Percentiles rank a stretch among this genome's conserved stretches.
phyloP scores from a whole-genome alignment of 1,140 invertebrate genomes.

The Drosophila pectinifera region DNA sequence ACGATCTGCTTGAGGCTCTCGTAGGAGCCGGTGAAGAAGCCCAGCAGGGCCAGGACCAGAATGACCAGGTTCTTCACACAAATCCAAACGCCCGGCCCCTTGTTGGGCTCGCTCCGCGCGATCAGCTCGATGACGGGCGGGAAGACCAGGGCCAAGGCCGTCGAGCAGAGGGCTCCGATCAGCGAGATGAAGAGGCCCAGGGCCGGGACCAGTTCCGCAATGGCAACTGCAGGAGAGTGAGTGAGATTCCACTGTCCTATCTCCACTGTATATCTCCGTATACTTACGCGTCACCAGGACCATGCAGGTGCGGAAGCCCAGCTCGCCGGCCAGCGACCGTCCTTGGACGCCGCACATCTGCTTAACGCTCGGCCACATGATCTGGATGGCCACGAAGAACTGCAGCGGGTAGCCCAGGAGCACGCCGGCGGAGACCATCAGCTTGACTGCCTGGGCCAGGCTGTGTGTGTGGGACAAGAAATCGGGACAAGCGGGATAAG shows the following conservation, averaged over 20 bases:
- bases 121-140: constrained; percentile 95
- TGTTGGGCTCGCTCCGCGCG: constrained; percentile 86
- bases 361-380: constrained; percentile 86
- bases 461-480: constrained; percentile 70
- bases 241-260: neutral
- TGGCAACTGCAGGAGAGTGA: constrained; percentile 87
- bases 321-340: constrained; percentile 86
- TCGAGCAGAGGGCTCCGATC: constrained; percentile 94
- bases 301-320: constrained; percentile 87
- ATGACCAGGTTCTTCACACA: constrained; percentile 88
- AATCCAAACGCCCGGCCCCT: constrained; percentile 84
- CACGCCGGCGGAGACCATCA: constrained; percentile 91
- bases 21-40: constrained; percentile 91
- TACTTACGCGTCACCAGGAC: constrained; percentile 91
- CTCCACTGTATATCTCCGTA: too few relatives aligned
- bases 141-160: constrained; percentile 94
- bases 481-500: neutral
- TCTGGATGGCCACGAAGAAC: constrained; percentile 92
- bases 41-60: constrained; percentile 88
- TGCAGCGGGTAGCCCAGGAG: constrained; percentile 92
- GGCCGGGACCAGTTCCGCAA: constrained; percentile 93
- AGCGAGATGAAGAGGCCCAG: constrained; percentile 95
- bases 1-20: constrained; percentile 89
- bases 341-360: constrained; percentile 50
- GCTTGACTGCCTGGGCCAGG: constrained; percentile 86